phyloP scores from a whole-genome alignment of 1,140 invertebrate genomes.

The Bombus waltoni region DNA sequence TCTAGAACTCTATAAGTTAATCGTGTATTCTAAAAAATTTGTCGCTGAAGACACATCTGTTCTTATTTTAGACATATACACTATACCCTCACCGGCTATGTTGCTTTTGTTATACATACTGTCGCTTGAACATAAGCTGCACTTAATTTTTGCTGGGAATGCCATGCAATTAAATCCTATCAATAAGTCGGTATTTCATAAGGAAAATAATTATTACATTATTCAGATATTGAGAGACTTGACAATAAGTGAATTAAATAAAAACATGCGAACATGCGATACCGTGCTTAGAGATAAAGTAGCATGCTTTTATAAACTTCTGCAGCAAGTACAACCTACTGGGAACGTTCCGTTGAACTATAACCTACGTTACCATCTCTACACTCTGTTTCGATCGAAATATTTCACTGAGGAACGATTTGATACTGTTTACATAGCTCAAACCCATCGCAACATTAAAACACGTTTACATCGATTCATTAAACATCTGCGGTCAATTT shows the following conservation, averaged over 20 bases:
- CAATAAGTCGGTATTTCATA: not conserved
- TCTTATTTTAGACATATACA: constrained; percentile 21
- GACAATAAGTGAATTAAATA: not conserved
- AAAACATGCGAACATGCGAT: not conserved
- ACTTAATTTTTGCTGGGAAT: constrained; percentile 19
- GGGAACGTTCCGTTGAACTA: not conserved
- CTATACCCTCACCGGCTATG: constrained; percentile 4
- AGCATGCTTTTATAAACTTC: not conserved
- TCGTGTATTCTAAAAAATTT: not conserved
- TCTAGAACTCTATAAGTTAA: not conserved
- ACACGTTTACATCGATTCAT: not conserved
- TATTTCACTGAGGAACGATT: not conserved
- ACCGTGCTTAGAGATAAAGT: not conserved
- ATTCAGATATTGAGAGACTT: not conserved
- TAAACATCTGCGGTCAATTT: accelerated
- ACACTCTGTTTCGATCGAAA: not conserved
- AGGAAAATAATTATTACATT: not conserved
- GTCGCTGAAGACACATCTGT: accelerated
- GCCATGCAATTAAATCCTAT: not conserved
- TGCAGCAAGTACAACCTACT: not conserved
- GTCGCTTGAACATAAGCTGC: not conserved
- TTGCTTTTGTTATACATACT: constrained; percentile 22
- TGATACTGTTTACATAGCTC: constrained; percentile 7
- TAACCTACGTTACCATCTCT: not conserved
- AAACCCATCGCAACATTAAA: not conserved